These are phyloP conservation scores for Lepidurus packardi DNA, from an alignment of 1,140 invertebrate species.

Conservation along the genomic window DNA sequence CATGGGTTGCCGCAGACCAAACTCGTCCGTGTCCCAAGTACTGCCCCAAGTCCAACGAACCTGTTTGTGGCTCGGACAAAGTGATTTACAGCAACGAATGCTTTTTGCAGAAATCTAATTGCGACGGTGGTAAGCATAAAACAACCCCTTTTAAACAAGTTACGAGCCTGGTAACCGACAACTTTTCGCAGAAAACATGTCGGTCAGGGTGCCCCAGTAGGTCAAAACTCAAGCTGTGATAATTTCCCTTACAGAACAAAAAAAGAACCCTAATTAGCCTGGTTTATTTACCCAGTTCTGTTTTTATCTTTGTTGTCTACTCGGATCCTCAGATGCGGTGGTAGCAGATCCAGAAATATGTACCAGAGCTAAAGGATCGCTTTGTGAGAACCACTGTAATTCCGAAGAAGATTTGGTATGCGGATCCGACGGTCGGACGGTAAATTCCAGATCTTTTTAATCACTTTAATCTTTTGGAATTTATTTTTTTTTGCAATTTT, in stretches of 20 bases:
- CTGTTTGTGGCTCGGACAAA: slow-evolving; percentile 80
- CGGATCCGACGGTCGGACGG: slow-evolving; percentile 35
- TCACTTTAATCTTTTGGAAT: not conserved
- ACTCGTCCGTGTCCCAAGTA: slow-evolving; percentile 37
- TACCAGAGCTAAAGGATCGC: slow-evolving; percentile 30
- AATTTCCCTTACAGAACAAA: not conserved
- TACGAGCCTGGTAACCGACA: not conserved
- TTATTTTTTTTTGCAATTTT: not conserved
- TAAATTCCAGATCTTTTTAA: not conserved
- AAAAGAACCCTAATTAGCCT: not conserved
- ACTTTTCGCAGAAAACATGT: not conserved
- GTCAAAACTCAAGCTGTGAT: slow-evolving; percentile 8
- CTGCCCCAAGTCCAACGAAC: slow-evolving; percentile 56
- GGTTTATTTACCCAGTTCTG: not conserved
- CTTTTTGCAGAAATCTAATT: slow-evolving; percentile 31
- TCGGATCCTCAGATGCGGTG: slow-evolving; percentile 24
- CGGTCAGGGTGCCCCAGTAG: not conserved
- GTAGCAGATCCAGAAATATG: slow-evolving; percentile 29
- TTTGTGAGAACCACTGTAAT: slow-evolving; percentile 33
- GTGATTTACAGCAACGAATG: slow-evolving; percentile 69
- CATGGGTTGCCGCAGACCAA: slow-evolving; percentile 11
- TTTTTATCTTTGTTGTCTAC: not conserved
- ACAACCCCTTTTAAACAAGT: not conserved
- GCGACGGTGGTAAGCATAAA: slow-evolving; percentile 30
- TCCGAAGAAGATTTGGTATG: slow-evolving; percentile 34